Evolutionary conservation across 2,113 vertebrate genomes (phyloP).

Genomic region (Spea multiplicata): DNA sequence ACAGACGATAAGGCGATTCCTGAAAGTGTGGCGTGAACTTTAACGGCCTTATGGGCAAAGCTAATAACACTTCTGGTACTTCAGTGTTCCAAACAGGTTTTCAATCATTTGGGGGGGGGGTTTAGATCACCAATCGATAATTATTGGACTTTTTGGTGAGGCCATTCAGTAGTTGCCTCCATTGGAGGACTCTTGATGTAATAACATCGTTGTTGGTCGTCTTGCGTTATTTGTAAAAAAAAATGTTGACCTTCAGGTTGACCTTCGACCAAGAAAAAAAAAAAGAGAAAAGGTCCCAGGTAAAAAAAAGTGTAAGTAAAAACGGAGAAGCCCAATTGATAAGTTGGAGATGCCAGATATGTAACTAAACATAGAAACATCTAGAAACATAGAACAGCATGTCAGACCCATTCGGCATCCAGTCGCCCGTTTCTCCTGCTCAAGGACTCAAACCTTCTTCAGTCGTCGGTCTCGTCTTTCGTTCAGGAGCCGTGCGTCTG

Average conservation of each 20-base stretch:
- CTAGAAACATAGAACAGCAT: too few relatives aligned
- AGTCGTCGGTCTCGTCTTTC: too few relatives aligned
- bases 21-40: background rate
- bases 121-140: background rate
- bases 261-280: background rate
- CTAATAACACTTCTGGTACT: background rate
- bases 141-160: background rate
- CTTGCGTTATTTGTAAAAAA: background rate
- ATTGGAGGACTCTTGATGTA: background rate
- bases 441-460: too few relatives aligned
- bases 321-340: too few relatives aligned
- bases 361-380: too few relatives aligned
- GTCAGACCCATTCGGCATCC: too few relatives aligned
- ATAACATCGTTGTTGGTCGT: background rate
- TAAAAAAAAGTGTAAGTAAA: too few relatives aligned
- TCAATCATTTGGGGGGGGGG: background rate
- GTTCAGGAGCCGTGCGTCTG: too few relatives aligned
- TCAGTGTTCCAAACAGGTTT: background rate
- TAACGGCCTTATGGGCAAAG: background rate
- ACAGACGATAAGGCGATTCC: conserved; percentile 6
- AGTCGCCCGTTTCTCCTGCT: too few relatives aligned
- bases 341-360: too few relatives aligned
- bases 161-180: background rate
- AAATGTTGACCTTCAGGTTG: background rate
- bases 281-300: too few relatives aligned